These are phyloP conservation scores for Stegana nigrithorax DNA, from an alignment of 2,888 invertebrate species.

Conservation along the genomic window DNA sequence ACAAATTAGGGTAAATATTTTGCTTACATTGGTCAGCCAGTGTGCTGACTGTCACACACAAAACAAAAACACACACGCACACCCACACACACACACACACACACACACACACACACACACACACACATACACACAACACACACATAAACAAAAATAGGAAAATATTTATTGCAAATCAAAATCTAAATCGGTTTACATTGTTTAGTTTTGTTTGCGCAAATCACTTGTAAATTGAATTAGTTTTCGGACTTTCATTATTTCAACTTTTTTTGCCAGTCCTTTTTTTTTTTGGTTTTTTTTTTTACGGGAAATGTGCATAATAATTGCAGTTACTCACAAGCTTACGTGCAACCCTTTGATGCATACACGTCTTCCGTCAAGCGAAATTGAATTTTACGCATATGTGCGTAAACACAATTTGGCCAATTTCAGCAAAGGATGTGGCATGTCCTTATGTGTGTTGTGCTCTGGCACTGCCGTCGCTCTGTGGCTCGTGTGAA, in stretches of 20 bases:
- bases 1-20: conserved; percentile 19
- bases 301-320: conserved; percentile 30
- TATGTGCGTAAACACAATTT: conserved; percentile 67
- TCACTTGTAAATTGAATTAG: conserved; percentile 62
- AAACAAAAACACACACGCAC: too few species aligned
- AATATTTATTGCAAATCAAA: conserved; percentile 8
- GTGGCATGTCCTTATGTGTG: conserved; percentile 23
- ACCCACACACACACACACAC: too few species aligned
- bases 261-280: too few species aligned
- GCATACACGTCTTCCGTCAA: conserved; percentile 28
- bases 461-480: neutral
- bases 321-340: neutral
- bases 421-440: conserved; percentile 61
- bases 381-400: conserved; percentile 67
- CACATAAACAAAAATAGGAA: neutral
- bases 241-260: conserved; percentile 29
- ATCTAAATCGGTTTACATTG: conserved; percentile 53
- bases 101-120: too few species aligned
- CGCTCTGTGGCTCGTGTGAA: conserved; percentile 27
- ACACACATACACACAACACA: too few species aligned
- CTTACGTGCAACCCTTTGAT: conserved; percentile 57
- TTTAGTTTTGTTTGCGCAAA: conserved; percentile 48
- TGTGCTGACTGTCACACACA: too few species aligned
- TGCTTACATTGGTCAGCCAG: conserved; percentile 37
- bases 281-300: too few species aligned